Evolutionary conservation across 2,797 vertebrate species (phyloP), one percentile per base, ranked within the genome.

Genomic region (Acanthurus leucopareius): DNA sequence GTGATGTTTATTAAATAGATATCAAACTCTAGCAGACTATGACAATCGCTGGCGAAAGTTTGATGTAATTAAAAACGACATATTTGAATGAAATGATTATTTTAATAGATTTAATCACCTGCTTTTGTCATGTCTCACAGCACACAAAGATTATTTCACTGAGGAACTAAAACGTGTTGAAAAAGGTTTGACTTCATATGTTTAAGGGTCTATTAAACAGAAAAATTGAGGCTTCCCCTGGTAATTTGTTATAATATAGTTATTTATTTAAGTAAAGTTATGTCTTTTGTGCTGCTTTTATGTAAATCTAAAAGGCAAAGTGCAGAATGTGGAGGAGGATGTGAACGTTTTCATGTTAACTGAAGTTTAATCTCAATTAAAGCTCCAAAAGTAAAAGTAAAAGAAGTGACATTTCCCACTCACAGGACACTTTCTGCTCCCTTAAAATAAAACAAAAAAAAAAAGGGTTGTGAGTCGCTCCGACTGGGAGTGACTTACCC

Each of bases 401-500:
- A 52, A 66, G 6, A 65, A 15, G 22, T 19, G 5, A 9, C 6
- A 3, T 48, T 66, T 68, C 28, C 19, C 17, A 44, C 35, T 54
- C 60, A 32, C 58, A 20, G 52, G 9, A 60, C n/a, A 13, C 17
- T 61, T 28, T 38, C 2, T 44, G 15, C 9, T 44, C 6, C 54
- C 19, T 22, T 58, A 60, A 63, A 76, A 65, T 52, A 16, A 49
- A 25, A 25, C 54, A 56, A 58, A 9, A 16, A 49, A 25, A 25
- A 59, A 56, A 58, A 9, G 9, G 49, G 42, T 51, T 70, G n/a
- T 17, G 64, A 69, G 51, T 13, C 48, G 57, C 68, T 51, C 16
- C 1, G 42, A 57, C 76, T 17, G 64, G 61, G 73, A 75, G n/a
- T 28, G 62, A 86, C 81, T 68, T 17, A 6, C 45, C 73, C 57